Percentiles rank a stretch among this genome's conserved stretches.
These are phyloP conservation scores for Chrysotoxum bicinctum DNA, from an alignment of 2,888 invertebrate genomes.

Conservation along the genomic window DNA sequence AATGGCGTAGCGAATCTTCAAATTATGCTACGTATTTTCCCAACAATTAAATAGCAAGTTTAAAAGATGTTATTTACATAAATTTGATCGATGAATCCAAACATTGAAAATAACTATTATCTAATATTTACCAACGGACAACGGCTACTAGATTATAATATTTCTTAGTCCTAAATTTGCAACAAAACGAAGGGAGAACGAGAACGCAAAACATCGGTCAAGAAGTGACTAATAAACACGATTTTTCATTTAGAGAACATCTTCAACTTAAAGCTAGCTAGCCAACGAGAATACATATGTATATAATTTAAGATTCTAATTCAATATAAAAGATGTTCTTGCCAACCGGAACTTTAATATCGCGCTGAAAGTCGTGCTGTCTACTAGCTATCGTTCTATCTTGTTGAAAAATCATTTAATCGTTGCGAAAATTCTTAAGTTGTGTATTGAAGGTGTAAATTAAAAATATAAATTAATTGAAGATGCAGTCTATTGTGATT, in stretches of 20 bases:
- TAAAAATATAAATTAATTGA: constrained; percentile 31
- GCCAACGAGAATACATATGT: constrained; percentile 4
- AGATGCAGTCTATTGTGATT: constrained; percentile 52
- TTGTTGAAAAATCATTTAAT: neutral
- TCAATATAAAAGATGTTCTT: constrained; percentile 62
- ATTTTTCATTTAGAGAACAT: constrained; percentile 56
- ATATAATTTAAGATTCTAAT: constrained; percentile 20
- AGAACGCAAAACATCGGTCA: constrained; percentile 38
- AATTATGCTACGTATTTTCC: constrained; percentile 2
- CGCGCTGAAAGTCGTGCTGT: constrained; percentile 56
- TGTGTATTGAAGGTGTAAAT: constrained; percentile 26
- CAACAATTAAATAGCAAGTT: neutral
- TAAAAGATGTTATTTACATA: constrained; percentile 2
- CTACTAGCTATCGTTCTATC: constrained; percentile 26
- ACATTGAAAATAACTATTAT: constrained; percentile 41
- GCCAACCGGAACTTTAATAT: constrained; percentile 46
- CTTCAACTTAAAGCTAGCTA: constrained; percentile 18
- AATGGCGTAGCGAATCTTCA: neutral
- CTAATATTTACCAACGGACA: constrained; percentile 39
- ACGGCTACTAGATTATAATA: constrained; percentile 15
- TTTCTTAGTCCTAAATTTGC: constrained; percentile 33
- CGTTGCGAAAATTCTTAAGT: constrained; percentile 35
- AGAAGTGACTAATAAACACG: constrained; percentile 66
- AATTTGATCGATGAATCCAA: constrained; percentile 36
- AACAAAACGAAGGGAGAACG: constrained; percentile 17